Evolutionary conservation across 2,113 vertebrate genomes (phyloP).

Genomic region (Cephalopterus ornatus): DNA sequence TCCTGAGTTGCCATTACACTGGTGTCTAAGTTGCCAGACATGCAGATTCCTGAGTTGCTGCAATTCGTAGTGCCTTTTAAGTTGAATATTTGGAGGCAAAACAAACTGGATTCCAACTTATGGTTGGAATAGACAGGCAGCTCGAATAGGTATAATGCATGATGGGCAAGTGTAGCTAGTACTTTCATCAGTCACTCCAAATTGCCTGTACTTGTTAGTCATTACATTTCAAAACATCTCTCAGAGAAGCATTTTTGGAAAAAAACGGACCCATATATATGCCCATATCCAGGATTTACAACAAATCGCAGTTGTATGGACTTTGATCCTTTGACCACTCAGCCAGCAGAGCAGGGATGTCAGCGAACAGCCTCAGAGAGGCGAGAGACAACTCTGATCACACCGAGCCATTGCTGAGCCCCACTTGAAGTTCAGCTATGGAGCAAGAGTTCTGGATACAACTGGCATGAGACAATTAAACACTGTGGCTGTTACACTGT

Average conservation of each 20-base stretch:
- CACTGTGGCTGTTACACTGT: too few species aligned
- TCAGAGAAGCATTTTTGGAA: not conserved
- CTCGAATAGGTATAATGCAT: not conserved
- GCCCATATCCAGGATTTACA: not conserved
- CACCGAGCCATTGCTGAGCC: rapidly evolving
- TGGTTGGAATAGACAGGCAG: not conserved
- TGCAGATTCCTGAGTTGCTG: not conserved
- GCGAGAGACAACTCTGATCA: not conserved
- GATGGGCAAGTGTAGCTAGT: not conserved
- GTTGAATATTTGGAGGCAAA: not conserved
- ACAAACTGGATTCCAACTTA: not conserved
- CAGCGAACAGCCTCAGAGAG: not conserved
- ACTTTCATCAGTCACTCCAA: not conserved
- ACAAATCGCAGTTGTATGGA: not conserved
- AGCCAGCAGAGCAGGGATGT: not conserved
- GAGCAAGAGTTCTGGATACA: not conserved
- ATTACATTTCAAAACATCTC: not conserved
- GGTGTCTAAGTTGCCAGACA: not conserved
- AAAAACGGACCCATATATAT: not conserved
- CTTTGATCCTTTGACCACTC: not conserved
- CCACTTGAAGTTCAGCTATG: not conserved
- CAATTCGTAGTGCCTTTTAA: rapidly evolving
- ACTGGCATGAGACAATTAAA: not conserved
- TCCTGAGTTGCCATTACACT: not conserved
- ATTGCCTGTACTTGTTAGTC: not conserved